These are phyloP conservation scores for Pangasius sanitwongsei DNA, from an alignment of 2,797 vertebrate species.

Conservation along the genomic window DNA sequence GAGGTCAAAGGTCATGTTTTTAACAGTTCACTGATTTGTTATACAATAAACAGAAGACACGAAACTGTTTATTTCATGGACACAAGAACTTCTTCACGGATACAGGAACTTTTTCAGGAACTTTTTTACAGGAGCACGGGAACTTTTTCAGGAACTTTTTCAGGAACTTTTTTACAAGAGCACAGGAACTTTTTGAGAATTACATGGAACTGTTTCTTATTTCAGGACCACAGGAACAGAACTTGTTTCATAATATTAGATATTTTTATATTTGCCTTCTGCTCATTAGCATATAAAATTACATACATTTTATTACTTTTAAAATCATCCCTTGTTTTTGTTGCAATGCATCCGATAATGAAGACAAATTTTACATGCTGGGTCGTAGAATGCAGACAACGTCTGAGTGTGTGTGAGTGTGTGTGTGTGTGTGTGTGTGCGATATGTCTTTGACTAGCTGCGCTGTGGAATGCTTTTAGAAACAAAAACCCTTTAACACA, in stretches of 20 bases:
- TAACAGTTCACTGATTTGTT: not conserved
- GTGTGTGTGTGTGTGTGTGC: constrained; percentile 17
- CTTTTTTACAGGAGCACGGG: not conserved
- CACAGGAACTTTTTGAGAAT: not conserved
- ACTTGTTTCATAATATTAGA: not conserved
- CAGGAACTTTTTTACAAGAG: not conserved
- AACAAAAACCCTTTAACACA: not conserved
- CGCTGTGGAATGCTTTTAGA: constrained; percentile 26
- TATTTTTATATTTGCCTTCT: not conserved
- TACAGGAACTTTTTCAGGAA: not conserved
- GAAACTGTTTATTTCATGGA: not conserved
- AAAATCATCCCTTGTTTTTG: not conserved
- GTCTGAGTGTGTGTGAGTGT: constrained; percentile 2
- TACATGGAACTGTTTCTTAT: not conserved
- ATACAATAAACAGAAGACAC: not conserved
- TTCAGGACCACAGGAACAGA: not conserved
- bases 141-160: not conserved
- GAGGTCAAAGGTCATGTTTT: not conserved
- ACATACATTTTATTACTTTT: not conserved
- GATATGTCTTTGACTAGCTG: not conserved
- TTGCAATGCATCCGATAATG: not conserved
- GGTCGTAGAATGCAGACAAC: too few species aligned
- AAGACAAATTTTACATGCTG: not conserved
- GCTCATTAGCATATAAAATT: not conserved
- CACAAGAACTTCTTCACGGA: not conserved